Conservation (phyloP, 1,140 invertebrate species). For the Drosophila bipectinata region DNA sequence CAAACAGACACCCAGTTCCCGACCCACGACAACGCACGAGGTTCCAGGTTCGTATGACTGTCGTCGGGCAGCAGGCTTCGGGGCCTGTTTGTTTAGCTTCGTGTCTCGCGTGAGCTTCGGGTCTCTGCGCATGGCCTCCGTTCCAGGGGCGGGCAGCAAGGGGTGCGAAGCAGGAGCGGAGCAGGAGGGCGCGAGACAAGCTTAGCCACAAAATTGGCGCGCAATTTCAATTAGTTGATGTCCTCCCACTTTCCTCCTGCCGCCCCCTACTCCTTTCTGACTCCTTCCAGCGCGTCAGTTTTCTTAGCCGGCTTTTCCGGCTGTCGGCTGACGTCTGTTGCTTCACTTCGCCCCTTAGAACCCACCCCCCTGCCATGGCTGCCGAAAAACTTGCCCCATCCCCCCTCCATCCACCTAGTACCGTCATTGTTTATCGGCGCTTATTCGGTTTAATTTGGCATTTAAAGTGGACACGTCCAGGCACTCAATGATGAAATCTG, state of each 20-base stretch:
- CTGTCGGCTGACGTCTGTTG: constrained; percentile 17
- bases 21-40: constrained; percentile 46
- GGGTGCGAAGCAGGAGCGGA: not conserved
- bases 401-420: not conserved
- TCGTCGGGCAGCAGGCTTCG: constrained; percentile 4
- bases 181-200: constrained; percentile 12
- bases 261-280: not conserved
- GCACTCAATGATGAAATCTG: constrained; percentile 61
- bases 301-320: constrained; percentile 51
- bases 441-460: constrained; percentile 72
- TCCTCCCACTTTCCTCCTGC: constrained; percentile 31
- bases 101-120: not conserved
- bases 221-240: constrained; percentile 80
- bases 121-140: constrained; percentile 39
- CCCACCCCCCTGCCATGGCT: not conserved
- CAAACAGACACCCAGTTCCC: constrained; percentile 22
- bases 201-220: constrained; percentile 78
- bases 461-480: constrained; percentile 71
- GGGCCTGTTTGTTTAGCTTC: not conserved
- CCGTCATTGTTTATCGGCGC: constrained; percentile 21
- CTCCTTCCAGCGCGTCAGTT: constrained; percentile 39
- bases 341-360: not conserved
- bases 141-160: not conserved
- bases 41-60: not conserved
- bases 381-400: not conserved